Conservation (phyloP, 2,888 invertebrate species). For the Heterodera filipjevi region DNA sequence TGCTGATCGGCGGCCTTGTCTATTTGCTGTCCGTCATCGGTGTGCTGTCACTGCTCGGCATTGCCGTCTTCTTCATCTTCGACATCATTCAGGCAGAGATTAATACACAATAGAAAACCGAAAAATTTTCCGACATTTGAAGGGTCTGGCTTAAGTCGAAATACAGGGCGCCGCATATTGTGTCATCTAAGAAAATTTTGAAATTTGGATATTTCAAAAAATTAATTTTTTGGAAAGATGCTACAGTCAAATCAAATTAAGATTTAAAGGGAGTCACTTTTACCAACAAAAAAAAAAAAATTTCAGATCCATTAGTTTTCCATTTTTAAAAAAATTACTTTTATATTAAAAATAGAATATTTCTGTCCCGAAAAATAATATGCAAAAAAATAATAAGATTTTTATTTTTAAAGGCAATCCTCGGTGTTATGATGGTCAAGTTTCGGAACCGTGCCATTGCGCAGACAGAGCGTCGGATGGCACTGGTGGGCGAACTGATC, state of each 20-base stretch:
- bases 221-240: too few species aligned
- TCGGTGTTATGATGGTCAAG: conserved; percentile 63
- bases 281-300: background rate
- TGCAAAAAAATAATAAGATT: background rate
- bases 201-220: too few species aligned
- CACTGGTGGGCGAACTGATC: conserved; percentile 71
- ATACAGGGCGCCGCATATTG: too few species aligned
- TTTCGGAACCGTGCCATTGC: conserved; percentile 58
- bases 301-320: too few species aligned
- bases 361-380: background rate
- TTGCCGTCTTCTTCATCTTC: conserved; percentile 65
- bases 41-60: conserved; percentile 67
- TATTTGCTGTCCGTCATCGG: conserved; percentile 67
- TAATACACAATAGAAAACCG: too few species aligned
- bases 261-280: too few species aligned
- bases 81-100: conserved; percentile 67
- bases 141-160: too few species aligned
- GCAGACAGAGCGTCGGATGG: conserved; percentile 66
- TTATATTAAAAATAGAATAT: too few species aligned
- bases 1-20: conserved; percentile 66
- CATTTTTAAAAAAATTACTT: too few species aligned
- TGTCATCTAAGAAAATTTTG: too few species aligned
- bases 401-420: conserved; percentile 47
- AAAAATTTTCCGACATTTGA: too few species aligned
- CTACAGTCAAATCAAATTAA: too few species aligned